Conservation (phyloP, 1,140 invertebrate species). For the Drosophila athabasca region DNA sequence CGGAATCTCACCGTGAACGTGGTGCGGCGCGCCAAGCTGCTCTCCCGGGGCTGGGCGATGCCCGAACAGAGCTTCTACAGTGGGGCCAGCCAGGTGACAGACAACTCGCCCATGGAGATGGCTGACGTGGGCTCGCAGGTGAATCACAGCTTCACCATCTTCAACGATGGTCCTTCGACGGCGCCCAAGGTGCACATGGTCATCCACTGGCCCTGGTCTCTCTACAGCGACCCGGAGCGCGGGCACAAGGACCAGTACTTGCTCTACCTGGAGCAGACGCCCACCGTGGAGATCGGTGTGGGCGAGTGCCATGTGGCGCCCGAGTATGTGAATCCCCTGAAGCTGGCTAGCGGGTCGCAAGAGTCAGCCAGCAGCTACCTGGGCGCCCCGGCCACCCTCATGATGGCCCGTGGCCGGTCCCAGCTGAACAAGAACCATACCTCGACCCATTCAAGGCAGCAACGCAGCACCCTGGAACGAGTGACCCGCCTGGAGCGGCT, state of each 20-base stretch:
- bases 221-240: slow-evolving; percentile 88
- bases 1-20: slow-evolving; percentile 87
- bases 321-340: slow-evolving; percentile 88
- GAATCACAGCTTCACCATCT: slow-evolving; percentile 92
- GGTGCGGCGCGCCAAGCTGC: slow-evolving; percentile 92
- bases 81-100: slow-evolving; percentile 89
- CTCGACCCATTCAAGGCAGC: slow-evolving; percentile 58
- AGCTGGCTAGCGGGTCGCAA: slow-evolving; percentile 85
- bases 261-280: slow-evolving; percentile 92
- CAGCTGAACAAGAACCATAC: slow-evolving; percentile 45
- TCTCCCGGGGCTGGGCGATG: slow-evolving; percentile 88
- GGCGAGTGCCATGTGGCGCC: slow-evolving; percentile 87
- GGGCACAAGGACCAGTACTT: slow-evolving; percentile 92
- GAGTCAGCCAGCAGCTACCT: slow-evolving; percentile 25
- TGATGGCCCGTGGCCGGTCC: slow-evolving; percentile 42
- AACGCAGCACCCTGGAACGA: slow-evolving; percentile 88
- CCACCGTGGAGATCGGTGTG: slow-evolving; percentile 88
- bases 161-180: slow-evolving; percentile 94
- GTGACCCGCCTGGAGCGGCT: slow-evolving; percentile 89
- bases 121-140: slow-evolving; percentile 94
- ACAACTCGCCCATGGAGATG: slow-evolving; percentile 90
- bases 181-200: slow-evolving; percentile 90
- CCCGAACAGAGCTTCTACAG: slow-evolving; percentile 94
- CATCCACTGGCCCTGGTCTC: slow-evolving; percentile 95
- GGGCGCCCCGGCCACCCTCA: slow-evolving; percentile 62